Evolutionary conservation across 2,113 vertebrate species (phyloP).

Genomic region (Perca flavescens): DNA sequence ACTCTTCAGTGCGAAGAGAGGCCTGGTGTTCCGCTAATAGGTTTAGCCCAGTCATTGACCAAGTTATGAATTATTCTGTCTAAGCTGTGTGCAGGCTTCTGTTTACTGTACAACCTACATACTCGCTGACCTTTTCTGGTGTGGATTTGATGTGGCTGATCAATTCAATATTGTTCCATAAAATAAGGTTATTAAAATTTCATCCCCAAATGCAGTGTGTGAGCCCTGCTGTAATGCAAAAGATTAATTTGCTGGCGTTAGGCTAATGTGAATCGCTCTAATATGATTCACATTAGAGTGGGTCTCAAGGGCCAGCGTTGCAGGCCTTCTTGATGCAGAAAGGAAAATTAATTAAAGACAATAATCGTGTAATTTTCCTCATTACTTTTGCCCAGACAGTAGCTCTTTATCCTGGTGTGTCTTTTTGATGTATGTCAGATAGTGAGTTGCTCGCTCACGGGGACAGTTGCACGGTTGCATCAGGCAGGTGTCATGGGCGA

Average conservation of each 20-base stretch:
- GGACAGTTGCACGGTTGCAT: constrained; percentile 53
- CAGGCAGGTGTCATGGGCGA: constrained; percentile 61
- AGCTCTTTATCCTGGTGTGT: constrained; percentile 63
- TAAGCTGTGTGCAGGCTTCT: constrained; percentile 18
- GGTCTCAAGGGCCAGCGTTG: constrained; percentile 62
- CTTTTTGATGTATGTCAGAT: constrained; percentile 67
- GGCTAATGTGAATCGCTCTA: constrained; percentile 67
- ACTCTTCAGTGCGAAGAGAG: constrained; percentile 18
- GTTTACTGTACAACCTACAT: constrained; percentile 57
- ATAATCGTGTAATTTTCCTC: constrained; percentile 74
- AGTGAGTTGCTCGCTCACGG: constrained; percentile 39
- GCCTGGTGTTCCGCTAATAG: constrained; percentile 51
- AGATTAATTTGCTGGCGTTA: constrained; percentile 70
- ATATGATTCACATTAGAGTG: constrained; percentile 68
- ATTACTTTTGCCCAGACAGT: constrained; percentile 62
- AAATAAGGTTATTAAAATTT: constrained; percentile 67
- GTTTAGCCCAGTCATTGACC: constrained; percentile 52
- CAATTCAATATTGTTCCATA: constrained; percentile 72
- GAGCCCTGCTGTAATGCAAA: constrained; percentile 53
- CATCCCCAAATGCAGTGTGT: constrained; percentile 49
- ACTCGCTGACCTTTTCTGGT: constrained; percentile 70
- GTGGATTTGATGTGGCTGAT: constrained; percentile 63
- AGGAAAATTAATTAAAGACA: constrained; percentile 79
- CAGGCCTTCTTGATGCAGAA: constrained; percentile 60
- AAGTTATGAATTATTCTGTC: constrained; percentile 66